Conservation (phyloP, 2,113 vertebrate species). For the Miniopterus natalensis region DNA sequence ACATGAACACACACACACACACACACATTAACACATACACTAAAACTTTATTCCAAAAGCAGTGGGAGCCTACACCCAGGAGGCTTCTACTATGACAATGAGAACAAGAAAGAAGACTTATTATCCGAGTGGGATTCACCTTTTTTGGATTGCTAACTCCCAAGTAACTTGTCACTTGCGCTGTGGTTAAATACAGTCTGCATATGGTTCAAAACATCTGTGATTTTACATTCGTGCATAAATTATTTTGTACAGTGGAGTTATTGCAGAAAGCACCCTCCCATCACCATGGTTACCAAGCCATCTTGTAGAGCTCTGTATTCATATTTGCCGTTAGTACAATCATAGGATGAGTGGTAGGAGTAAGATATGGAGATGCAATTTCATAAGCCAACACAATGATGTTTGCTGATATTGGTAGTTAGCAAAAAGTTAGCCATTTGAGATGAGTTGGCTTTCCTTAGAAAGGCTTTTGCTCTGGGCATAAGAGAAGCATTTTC, state of each 20-base stretch:
- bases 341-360: slow-evolving; percentile 53
- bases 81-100: background rate
- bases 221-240: slow-evolving; percentile 83
- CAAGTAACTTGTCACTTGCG: slow-evolving; percentile 76
- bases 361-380: slow-evolving; percentile 11
- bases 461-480: background rate
- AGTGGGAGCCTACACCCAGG: rapidly evolving
- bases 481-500: background rate
- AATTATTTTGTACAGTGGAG: slow-evolving; percentile 82
- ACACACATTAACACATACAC: background rate
- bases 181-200: slow-evolving; percentile 74
- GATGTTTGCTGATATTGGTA: background rate
- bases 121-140: slow-evolving; percentile 42
- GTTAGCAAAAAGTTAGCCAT: slow-evolving; percentile 23
- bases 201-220: slow-evolving; percentile 83
- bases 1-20: background rate
- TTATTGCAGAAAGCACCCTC: slow-evolving; percentile 63
- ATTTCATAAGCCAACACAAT: background rate
- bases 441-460: background rate
- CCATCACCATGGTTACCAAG: slow-evolving; percentile 80
- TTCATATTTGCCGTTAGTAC: slow-evolving; percentile 71
- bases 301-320: slow-evolving; percentile 58
- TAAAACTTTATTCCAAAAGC: background rate
- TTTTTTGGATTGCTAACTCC: slow-evolving; percentile 73
- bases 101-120: slow-evolving; percentile 13